Evolutionary conservation across 2,888 invertebrate genomes (phyloP), one percentile per base, ranked within the genome.

Genomic region (Tetropium fuscum): DNA sequence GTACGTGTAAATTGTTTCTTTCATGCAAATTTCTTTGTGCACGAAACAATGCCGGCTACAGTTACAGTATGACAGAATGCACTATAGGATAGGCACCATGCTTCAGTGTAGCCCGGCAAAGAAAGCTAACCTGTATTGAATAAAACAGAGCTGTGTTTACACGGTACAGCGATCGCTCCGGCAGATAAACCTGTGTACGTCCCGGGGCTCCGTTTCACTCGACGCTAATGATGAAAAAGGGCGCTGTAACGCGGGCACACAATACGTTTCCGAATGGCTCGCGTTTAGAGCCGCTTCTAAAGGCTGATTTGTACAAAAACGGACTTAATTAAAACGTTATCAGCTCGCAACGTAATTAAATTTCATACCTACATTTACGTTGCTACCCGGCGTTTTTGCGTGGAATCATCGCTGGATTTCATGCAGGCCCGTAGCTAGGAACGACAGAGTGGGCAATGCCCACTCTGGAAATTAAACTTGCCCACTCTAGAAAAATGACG

Each of bases 261-360:
- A 16, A 15, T 25, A 10, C 19, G 19, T 44, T 44, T 16, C n/a
- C 25, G 16, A 44, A 44, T 27, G 7, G 20, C 43, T 43, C 3
- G 13, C 18, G 18, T 18, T 34, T 51, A 22, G 19, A 36, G 40
- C 38, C 20, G 25, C 44, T 38, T 53, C 40, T 34, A 53, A 53
- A 58, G 20, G 41, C 38, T 41, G 11, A 48, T 47, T 38, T 27
- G 30, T 25, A 51, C 60, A 62, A 62, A 66, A 60, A 59, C 62
- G 25, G 60, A 58, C 59, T 64, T 65, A 67, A 67, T 67, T 67
- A 65, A 67, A 67, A 63, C 47, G 61, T 67, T 65, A 67, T 63
- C 63, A 60, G 63, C 40, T 57, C 53, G 51, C 27, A 56, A 59
- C 36, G 40, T 64, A 60, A 64, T 64, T 64, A 57, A 64, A 62